phyloP scores from a whole-genome alignment of 2,888 invertebrate species.

The Harmothoe impar region DNA sequence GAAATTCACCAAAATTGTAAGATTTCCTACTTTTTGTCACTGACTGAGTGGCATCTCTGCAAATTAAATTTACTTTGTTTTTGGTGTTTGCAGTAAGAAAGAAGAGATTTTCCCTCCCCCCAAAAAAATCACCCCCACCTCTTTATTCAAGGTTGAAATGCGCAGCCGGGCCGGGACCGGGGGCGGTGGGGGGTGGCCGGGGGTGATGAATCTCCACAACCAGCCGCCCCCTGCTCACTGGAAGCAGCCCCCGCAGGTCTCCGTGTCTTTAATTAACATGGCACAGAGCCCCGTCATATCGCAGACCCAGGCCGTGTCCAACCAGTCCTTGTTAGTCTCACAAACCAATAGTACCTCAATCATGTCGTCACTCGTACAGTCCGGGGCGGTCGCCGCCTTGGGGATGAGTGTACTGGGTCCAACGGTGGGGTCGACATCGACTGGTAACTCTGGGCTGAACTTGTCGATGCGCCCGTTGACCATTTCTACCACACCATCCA shows the following conservation, averaged over 20 bases:
- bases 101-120: too few relatives aligned
- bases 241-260: background rate
- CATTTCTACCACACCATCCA: constrained; percentile 58
- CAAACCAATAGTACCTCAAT: background rate
- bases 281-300: background rate
- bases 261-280: background rate
- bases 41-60: too few relatives aligned
- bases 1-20: too few relatives aligned
- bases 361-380: background rate
- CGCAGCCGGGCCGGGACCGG: background rate
- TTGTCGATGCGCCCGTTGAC: constrained; percentile 57
- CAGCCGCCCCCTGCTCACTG: constrained; percentile 51
- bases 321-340: too few relatives aligned
- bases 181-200: too few relatives aligned
- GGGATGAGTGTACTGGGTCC: constrained; percentile 1
- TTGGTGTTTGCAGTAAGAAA: constrained; percentile 66
- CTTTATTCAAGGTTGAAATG: too few relatives aligned
- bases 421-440: background rate
- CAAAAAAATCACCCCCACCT: too few relatives aligned
- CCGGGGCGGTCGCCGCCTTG: background rate
- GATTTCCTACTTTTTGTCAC: too few relatives aligned
- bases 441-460: constrained; percentile 40
- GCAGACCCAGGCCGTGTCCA: background rate
- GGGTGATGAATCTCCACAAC: background rate
- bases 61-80: too few relatives aligned